phyloP scores from a whole-genome alignment of 1,140 invertebrate genomes.

The Lucilia cuprina region DNA sequence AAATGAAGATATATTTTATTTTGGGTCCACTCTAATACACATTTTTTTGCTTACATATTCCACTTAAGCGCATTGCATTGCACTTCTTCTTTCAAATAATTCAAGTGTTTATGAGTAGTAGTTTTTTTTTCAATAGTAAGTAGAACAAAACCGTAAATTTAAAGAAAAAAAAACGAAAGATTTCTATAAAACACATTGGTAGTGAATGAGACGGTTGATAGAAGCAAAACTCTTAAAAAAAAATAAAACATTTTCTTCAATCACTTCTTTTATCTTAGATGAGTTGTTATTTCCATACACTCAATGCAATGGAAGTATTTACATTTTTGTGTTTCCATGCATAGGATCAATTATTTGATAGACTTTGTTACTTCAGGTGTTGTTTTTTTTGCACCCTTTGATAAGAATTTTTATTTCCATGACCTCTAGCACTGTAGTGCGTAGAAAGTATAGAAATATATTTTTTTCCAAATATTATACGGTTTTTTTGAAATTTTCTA shows the following conservation, averaged over 20 bases:
- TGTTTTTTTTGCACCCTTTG: neutral
- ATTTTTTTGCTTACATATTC: neutral
- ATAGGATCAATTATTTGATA: neutral
- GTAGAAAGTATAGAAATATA: no score
- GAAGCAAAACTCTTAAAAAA: neutral
- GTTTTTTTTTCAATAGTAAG: neutral
- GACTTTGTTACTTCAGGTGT: neutral
- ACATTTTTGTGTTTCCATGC: neutral
- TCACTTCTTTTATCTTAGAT: neutral
- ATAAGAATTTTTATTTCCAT: no score
- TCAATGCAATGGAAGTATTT: neutral
- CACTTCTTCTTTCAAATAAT: neutral
- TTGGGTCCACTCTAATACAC: neutral
- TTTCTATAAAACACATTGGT: neutral
- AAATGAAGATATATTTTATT: no score
- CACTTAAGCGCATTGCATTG: neutral
- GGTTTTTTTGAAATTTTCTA: no score
- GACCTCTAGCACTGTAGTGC: no score
- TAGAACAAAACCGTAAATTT: neutral
- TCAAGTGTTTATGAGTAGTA: neutral
- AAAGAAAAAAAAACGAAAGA: neutral
- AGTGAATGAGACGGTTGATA: neutral
- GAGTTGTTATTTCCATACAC: neutral
- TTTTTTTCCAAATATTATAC: no score
- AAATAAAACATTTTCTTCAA: neutral